Evolutionary conservation across 2,797 vertebrate genomes (phyloP).

Genomic region (Sebastes minor): DNA sequence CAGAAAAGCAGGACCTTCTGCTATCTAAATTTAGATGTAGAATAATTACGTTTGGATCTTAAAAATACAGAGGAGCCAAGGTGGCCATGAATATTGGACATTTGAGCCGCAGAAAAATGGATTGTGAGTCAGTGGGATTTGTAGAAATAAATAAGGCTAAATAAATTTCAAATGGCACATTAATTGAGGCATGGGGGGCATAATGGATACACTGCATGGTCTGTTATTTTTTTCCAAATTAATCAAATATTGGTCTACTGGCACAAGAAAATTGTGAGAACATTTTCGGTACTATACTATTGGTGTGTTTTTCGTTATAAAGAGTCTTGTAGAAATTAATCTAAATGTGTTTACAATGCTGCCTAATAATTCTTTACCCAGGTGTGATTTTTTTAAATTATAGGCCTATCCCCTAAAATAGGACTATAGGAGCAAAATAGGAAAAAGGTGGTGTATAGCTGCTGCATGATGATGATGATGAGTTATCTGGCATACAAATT

Average conservation of each 20-base stretch:
- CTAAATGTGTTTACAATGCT: conserved; percentile 24
- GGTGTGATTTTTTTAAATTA: conserved; percentile 33
- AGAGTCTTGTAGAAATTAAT: conserved; percentile 24
- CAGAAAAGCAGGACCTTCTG: conserved; percentile 40
- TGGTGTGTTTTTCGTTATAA: conserved; percentile 17
- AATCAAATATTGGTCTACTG: conserved; percentile 10
- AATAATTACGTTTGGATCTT: conserved; percentile 52
- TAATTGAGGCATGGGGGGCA: conserved; percentile 7
- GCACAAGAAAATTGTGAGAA: conserved; percentile 44
- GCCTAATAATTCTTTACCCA: conserved; percentile 38
- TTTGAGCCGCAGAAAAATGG: not conserved
- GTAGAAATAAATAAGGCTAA: not conserved
- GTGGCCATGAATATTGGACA: not conserved
- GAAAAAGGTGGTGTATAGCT: conserved; percentile 1
- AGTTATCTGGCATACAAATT: conserved; percentile 88
- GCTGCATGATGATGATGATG: conserved; percentile 25
- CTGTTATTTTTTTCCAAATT: not conserved
- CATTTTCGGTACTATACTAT: conserved; percentile 14
- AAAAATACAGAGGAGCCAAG: conserved; percentile 1
- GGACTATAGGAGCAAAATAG: conserved; percentile 25
- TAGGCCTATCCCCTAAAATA: conserved; percentile 44
- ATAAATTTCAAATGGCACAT: not conserved
- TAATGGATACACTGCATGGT: not conserved
- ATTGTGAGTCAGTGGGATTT: not conserved
- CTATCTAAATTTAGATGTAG: conserved; percentile 49